Evolutionary conservation across 1,140 invertebrate species (phyloP).

Genomic region (Bactericera cockerelli): DNA sequence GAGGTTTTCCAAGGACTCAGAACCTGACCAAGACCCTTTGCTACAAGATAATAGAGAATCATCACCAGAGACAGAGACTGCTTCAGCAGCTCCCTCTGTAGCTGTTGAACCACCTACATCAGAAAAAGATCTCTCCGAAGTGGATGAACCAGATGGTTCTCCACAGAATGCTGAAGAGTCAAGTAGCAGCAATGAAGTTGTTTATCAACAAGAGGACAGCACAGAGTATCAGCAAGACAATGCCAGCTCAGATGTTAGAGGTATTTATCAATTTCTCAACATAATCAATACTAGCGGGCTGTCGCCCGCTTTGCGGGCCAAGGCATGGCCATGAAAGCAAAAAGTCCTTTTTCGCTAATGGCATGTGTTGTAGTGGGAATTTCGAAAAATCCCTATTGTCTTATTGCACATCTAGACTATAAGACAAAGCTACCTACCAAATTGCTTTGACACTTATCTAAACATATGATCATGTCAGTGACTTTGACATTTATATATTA

Average conservation of each 20-base stretch:
- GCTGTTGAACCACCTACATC: constrained; percentile 6
- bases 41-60: not conserved
- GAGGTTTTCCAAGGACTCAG: not conserved
- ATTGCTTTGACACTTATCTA: too few relatives aligned
- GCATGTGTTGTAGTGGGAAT: too few relatives aligned
- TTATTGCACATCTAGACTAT: too few relatives aligned
- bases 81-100: not conserved
- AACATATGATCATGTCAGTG: too few relatives aligned
- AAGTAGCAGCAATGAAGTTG: not conserved
- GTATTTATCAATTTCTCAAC: too few relatives aligned
- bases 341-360: too few relatives aligned
- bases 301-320: too few relatives aligned
- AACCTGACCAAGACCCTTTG: not conserved
- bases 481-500: too few relatives aligned
- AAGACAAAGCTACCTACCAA: too few relatives aligned
- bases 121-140: constrained; percentile 3
- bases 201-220: constrained; percentile 4
- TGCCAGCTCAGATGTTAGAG: not conserved
- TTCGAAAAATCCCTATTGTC: too few relatives aligned
- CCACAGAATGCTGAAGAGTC: constrained; percentile 3
- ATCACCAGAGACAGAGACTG: not conserved
- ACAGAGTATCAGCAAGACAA: constrained; percentile 2
- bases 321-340: too few relatives aligned
- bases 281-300: too few relatives aligned
- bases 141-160: not conserved